phyloP scores from a whole-genome alignment of 2,797 vertebrate species.

The Dicrostonyx torquatus region DNA sequence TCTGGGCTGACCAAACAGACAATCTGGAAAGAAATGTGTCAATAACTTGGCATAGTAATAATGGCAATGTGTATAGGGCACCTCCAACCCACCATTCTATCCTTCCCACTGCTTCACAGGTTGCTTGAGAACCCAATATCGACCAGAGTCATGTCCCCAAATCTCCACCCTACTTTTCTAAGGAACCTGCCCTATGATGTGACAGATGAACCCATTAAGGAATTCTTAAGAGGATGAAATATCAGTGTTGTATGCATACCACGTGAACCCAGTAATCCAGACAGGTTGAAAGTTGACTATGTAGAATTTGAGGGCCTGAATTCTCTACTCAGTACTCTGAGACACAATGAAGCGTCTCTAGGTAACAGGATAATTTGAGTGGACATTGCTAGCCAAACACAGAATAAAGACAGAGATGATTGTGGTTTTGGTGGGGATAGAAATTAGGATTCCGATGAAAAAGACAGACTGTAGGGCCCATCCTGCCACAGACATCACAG shows the following conservation, averaged over 20 bases:
- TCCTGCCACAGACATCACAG: neutral
- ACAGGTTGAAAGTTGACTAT: neutral
- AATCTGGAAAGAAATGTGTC: conserved; percentile 94
- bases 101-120: neutral
- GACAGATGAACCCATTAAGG: neutral
- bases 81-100: neutral
- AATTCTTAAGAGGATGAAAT: neutral
- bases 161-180: neutral
- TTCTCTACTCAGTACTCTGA: conserved; percentile 75
- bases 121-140: neutral
- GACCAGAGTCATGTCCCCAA: neutral
- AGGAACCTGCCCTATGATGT: neutral
- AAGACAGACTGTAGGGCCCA: conserved; percentile 94
- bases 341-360: conserved; percentile 86
- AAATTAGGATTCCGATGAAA: conserved; percentile 94
- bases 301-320: neutral
- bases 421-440: conserved; percentile 92
- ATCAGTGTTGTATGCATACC: neutral
- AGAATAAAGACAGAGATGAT: conserved; percentile 97
- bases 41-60: neutral
- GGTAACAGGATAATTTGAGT: conserved; percentile 97
- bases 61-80: neutral
- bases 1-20: conserved; percentile 97
- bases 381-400: conserved; percentile 96
- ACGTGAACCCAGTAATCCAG: neutral